These are phyloP conservation scores for Fulica atra DNA, from an alignment of 2,113 vertebrate genomes.

Conservation along the genomic window DNA sequence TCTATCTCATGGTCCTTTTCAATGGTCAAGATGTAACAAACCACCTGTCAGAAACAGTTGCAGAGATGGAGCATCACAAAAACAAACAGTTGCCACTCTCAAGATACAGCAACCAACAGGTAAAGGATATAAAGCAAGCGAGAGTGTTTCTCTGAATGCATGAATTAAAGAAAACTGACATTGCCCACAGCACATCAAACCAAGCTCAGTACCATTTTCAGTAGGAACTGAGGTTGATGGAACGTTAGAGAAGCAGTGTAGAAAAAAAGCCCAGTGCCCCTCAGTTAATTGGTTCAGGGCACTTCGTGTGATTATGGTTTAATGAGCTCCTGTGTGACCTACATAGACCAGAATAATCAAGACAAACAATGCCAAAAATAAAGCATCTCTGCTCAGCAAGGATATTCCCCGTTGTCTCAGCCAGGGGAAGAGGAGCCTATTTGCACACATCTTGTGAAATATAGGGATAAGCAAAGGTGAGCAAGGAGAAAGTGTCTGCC, in stretches of 20 bases:
- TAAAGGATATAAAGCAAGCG: neutral
- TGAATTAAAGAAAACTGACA: neutral
- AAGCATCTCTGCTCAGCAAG: neutral
- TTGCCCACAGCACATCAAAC: neutral
- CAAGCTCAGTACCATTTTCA: neutral
- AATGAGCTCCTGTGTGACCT: slow-evolving; percentile 43
- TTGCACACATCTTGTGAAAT: neutral
- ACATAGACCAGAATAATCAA: slow-evolving; percentile 33
- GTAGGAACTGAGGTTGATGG: neutral
- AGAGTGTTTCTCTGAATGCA: neutral
- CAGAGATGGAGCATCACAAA: slow-evolving; percentile 7
- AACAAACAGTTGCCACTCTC: neutral
- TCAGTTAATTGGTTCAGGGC: neutral
- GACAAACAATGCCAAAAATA: neutral
- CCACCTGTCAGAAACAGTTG: slow-evolving; percentile 83
- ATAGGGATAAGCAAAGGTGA: neutral
- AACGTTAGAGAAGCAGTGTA: neutral
- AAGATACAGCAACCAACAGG: neutral
- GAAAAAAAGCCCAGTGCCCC: neutral
- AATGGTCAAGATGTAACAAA: slow-evolving; percentile 84
- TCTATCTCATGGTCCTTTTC: slow-evolving; percentile 85
- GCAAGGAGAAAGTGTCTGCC: neutral
- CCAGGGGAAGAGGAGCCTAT: neutral
- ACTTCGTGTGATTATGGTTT: neutral
- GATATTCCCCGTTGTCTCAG: neutral